phyloP scores from a whole-genome alignment of 2,797 vertebrate genomes.

The Coilia nasus region DNA sequence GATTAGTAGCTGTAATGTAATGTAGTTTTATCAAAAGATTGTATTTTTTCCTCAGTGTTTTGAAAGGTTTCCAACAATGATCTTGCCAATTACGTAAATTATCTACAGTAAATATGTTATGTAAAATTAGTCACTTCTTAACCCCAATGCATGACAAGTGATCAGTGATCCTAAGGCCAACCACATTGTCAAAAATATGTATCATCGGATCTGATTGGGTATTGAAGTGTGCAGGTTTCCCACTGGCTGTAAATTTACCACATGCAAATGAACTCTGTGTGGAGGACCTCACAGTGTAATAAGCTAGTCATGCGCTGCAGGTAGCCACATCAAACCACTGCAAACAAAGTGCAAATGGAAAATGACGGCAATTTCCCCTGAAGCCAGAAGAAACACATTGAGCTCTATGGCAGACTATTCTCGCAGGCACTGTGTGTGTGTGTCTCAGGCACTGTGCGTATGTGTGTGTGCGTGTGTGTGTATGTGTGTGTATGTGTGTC shows the following conservation, averaged over 20 bases:
- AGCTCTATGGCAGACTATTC: slow-evolving; percentile 33
- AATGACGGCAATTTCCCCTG: slow-evolving; percentile 55
- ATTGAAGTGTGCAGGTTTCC: neutral
- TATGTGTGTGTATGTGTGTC: slow-evolving; percentile 22
- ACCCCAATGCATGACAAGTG: too few species aligned
- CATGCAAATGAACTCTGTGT: slow-evolving; percentile 9
- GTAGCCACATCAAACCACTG: slow-evolving; percentile 51
- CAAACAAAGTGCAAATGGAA: slow-evolving; percentile 55
- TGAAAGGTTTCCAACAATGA: too few species aligned
- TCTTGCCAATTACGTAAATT: too few species aligned
- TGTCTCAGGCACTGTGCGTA: slow-evolving; percentile 29
- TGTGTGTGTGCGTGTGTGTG: slow-evolving; percentile 33
- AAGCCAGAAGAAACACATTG: slow-evolving; percentile 48
- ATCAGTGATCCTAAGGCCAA: neutral
- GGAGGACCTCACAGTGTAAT: slow-evolving; percentile 31
- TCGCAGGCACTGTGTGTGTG: neutral
- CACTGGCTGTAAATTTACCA: slow-evolving; percentile 16
- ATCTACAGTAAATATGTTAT: too few species aligned
- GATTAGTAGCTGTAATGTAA: too few species aligned
- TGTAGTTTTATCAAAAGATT: too few species aligned
- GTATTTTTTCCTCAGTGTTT: too few species aligned
- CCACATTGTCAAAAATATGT: neutral
- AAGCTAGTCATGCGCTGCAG: slow-evolving; percentile 43
- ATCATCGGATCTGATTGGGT: slow-evolving; percentile 25
- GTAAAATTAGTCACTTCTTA: too few species aligned